Base-by-base conservation (phyloP, 2,113 vertebrate species). In the Lathamus discolor region DNA sequence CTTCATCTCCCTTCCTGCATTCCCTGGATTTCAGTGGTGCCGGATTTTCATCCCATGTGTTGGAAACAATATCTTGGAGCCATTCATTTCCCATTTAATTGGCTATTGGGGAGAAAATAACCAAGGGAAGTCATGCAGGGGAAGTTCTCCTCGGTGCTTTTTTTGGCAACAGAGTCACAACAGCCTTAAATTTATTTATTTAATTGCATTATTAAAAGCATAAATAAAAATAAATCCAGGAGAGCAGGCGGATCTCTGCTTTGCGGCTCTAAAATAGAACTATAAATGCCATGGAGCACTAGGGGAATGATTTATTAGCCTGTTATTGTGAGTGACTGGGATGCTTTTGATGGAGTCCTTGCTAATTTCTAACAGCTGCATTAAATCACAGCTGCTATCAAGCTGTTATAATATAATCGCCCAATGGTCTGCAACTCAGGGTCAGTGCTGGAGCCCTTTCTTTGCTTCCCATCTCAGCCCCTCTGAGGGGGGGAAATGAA, bases 321-420 rank as follows among this genome's bases (percentile, higher is more conserved):
- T 97, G 97, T 98, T 98, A 98, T 96, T 94, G 23, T 97, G 97
- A 98, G 97, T 98, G 98, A 98, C 97, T 98, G 95, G 97, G 97
- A 98, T 10, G 96, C 97, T 97, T 98, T 97, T 95, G 91, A 55
- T 98, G 95, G 96, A 97, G 95, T 98, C 93, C 93, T 96, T 96
- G 95, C 96, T 98, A 98, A 98, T 98, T 98, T 97, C 97, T 90
- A 97, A 96, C 97, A 98, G 97, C 97, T 98, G 96, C 97, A 97
- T 98, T 98, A 98, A 98, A 98, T 98, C 97, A 97, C 96, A 97
- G 97, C 95, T 95, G 97, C 94, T 97, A 97, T 97, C 96, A 96
- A 96, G 96, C 97, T 97, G 95, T 98, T 97, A 98, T 92, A 97
- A 97, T 97, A 97, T 97, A 97, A 98, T 98, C 97, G 97, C 87